Percentiles rank a stretch among this genome's conserved stretches.
phyloP scores from a whole-genome alignment of 2,113 vertebrate genomes.

The Cettia cetti region DNA sequence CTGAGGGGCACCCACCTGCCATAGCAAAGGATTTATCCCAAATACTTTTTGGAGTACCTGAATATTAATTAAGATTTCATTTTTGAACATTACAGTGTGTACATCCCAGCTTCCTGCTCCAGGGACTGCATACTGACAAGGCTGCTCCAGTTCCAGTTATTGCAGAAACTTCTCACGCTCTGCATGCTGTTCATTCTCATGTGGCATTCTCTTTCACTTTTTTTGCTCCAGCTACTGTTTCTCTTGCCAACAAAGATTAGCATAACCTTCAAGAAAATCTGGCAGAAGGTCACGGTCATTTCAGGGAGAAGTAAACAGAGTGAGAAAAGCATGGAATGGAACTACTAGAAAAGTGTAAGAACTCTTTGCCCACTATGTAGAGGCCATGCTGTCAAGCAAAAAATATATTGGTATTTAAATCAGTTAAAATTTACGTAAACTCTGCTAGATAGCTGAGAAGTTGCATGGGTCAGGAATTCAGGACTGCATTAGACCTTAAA shows the following conservation, averaged over 20 bases:
- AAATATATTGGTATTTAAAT: slow-evolving; percentile 1
- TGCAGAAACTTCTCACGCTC: slow-evolving; percentile 62
- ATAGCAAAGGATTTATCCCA: not conserved
- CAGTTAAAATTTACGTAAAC: slow-evolving; percentile 4
- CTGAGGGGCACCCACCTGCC: not conserved
- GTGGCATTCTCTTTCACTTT: slow-evolving; percentile 58
- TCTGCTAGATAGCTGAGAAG: not conserved
- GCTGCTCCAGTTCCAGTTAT: slow-evolving; percentile 48
- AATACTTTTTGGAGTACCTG: not conserved
- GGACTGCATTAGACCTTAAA: not conserved
- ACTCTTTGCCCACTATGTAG: not conserved
- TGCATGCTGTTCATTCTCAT: slow-evolving; percentile 58
- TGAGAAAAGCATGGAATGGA: slow-evolving; percentile 8
- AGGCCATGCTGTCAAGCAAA: not conserved
- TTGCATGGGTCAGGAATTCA: not conserved
- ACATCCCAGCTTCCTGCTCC: not conserved
- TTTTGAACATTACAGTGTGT: not conserved
- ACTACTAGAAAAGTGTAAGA: slow-evolving; percentile 15
- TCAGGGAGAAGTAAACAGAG: slow-evolving; percentile 53
- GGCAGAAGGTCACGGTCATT: slow-evolving; percentile 53
- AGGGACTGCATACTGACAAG: slow-evolving; percentile 33
- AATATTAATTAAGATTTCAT: not conserved
- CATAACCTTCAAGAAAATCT: slow-evolving; percentile 65
- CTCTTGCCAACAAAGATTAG: slow-evolving; percentile 64
- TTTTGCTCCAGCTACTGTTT: slow-evolving; percentile 63